phyloP scores from a whole-genome alignment of 1,140 invertebrate species.

The Vanessa atalanta region DNA sequence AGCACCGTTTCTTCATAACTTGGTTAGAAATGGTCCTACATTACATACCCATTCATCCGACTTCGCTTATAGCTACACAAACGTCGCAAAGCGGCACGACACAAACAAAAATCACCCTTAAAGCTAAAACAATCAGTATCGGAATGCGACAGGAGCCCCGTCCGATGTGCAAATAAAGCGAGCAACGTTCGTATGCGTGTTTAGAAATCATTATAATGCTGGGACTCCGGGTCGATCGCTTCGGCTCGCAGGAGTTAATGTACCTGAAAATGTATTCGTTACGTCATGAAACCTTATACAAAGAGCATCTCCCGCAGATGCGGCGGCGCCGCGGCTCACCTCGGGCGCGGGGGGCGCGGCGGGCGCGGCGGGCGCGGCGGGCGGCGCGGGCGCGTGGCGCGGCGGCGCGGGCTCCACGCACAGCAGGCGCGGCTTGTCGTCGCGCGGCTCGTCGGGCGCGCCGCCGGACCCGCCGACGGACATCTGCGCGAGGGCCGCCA shows the following conservation, averaged over 20 bases:
- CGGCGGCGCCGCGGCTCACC: constrained; percentile 37
- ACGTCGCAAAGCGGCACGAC: constrained; percentile 45
- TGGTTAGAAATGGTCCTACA: background rate
- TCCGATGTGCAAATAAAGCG: constrained; percentile 60
- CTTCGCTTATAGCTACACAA: constrained; percentile 13
- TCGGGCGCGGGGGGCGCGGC: constrained; percentile 45
- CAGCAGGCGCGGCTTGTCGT: constrained; percentile 62
- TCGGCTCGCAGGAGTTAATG: constrained; percentile 49
- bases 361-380: constrained; percentile 50
- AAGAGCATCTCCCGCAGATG: background rate
- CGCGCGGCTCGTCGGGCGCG: constrained; percentile 37
- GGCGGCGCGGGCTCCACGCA: constrained; percentile 66
- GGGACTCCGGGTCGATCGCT: constrained; percentile 30
- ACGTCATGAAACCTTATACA: background rate
- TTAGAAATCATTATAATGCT: constrained; percentile 48
- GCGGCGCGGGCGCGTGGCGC: constrained; percentile 41
- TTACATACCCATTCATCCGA: background rate
- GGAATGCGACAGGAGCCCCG: constrained; percentile 62
- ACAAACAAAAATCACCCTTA: constrained; percentile 70
- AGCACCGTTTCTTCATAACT: too few relatives aligned
- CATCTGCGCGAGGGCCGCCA: constrained; percentile 60
- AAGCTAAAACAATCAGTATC: constrained; percentile 65
- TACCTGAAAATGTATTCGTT: constrained; percentile 53
- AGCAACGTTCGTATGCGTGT: constrained; percentile 63
- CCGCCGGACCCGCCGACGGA: constrained; percentile 53